These are phyloP conservation scores for Pomacea maculata DNA, from an alignment of 1,140 invertebrate species.

Conservation along the genomic window DNA sequence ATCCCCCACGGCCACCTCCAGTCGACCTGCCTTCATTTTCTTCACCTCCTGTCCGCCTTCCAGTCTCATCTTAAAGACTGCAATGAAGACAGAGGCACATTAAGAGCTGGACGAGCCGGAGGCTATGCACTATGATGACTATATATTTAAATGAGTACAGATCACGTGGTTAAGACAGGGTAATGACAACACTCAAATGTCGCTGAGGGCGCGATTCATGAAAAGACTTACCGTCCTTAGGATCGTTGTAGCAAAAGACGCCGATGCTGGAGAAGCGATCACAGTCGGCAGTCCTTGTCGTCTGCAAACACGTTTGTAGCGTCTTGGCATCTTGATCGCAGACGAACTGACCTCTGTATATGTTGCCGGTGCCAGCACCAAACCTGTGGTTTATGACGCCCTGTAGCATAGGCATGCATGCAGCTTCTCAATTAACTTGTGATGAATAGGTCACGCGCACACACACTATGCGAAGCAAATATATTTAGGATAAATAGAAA, in stretches of 20 bases:
- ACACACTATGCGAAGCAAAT: neutral
- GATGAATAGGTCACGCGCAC: neutral
- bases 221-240: neutral
- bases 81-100: constrained; percentile 13
- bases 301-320: constrained; percentile 75
- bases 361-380: constrained; percentile 64
- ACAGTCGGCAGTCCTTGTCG: constrained; percentile 79
- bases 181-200: no score
- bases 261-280: constrained; percentile 71
- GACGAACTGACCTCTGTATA: constrained; percentile 77
- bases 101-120: neutral
- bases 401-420: neutral
- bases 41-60: constrained; percentile 24
- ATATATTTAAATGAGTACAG: neutral
- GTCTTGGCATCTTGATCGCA: constrained; percentile 77
- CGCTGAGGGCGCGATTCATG: no score
- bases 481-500: neutral
- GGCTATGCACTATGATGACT: neutral
- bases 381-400: constrained; percentile 50
- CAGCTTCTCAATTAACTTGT: neutral
- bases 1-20: constrained; percentile 74
- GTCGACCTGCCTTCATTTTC: constrained; percentile 66
- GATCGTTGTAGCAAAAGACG: constrained; percentile 36
- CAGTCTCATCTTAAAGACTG: constrained; percentile 36
- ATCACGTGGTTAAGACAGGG: neutral